A percentile compares a stretch with the other conserved stretches of the same genome.
These are phyloP conservation scores for Myripristis jacobus DNA, from an alignment of 2,797 vertebrate genomes.

Conservation along the genomic window DNA sequence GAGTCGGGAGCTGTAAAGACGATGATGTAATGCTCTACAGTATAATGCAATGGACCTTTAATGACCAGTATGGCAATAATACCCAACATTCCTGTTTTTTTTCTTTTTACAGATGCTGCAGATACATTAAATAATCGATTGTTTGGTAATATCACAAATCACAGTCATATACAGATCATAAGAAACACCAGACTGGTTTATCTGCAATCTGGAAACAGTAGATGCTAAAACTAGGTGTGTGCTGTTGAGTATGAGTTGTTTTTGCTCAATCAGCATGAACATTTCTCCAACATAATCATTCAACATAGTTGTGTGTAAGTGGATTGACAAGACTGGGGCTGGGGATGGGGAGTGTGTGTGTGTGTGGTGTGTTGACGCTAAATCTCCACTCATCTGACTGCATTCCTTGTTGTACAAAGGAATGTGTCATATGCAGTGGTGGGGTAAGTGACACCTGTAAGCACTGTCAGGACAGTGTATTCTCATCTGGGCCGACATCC, in stretches of 20 bases:
- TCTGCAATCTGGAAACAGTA: not conserved
- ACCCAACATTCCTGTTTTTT: not conserved
- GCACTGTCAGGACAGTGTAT: not conserved
- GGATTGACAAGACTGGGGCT: slow-evolving; percentile 25
- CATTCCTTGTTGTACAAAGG: slow-evolving; percentile 4
- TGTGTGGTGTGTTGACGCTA: slow-evolving; percentile 10
- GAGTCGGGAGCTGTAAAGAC: not conserved
- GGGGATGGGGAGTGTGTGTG: not conserved
- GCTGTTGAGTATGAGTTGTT: not conserved
- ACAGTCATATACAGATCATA: not conserved
- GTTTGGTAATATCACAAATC: not conserved
- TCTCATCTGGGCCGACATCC: not conserved
- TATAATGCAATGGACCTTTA: too few relatives aligned
- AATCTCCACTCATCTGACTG: slow-evolving; percentile 37
- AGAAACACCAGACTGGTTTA: not conserved
- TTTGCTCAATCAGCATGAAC: slow-evolving; percentile 5
- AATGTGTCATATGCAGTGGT: not conserved
- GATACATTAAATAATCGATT: not conserved
- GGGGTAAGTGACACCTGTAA: not conserved
- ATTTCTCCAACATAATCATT: not conserved
- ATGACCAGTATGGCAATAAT: not conserved
- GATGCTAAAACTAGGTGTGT: not conserved
- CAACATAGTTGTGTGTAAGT: not conserved
- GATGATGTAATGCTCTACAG: not conserved
- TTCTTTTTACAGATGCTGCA: too few relatives aligned